phyloP scores from a whole-genome alignment of 2,113 vertebrate genomes.

The Siniperca knerii region DNA sequence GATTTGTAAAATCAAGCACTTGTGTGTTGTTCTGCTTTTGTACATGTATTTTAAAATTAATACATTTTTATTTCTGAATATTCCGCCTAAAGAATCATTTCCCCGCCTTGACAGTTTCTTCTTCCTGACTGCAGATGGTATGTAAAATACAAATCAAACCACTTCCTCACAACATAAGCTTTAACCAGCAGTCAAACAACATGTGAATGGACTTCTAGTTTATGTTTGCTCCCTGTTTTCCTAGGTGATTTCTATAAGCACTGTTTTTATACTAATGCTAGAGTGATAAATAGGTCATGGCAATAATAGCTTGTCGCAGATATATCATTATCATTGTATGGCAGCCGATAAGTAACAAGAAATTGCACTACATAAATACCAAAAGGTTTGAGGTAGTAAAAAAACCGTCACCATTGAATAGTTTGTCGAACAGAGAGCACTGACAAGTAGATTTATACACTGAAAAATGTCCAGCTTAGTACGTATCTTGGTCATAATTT shows the following conservation, averaged over 20 bases:
- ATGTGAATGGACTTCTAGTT: not conserved
- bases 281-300: not conserved
- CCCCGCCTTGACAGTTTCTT: not conserved
- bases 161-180: not conserved
- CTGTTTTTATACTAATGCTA: not conserved
- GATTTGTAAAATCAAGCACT: conserved; percentile 22
- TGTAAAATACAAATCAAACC: not conserved
- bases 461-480: too few relatives aligned
- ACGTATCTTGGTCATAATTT: too few relatives aligned
- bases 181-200: not conserved
- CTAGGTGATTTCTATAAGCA: not conserved
- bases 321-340: not conserved
- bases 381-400: too few relatives aligned
- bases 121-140: not conserved
- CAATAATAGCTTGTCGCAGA: not conserved
- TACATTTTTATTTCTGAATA: conserved; percentile 63
- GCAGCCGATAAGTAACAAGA: too few relatives aligned
- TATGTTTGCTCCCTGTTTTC: not conserved
- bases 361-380: too few relatives aligned
- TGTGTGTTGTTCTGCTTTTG: conserved; percentile 48
- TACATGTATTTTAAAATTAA: conserved; percentile 51
- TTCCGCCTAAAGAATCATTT: not conserved
- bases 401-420: too few relatives aligned
- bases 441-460: too few relatives aligned
- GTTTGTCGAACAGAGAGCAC: too few relatives aligned